Evolutionary conservation across 2,888 invertebrate species (phyloP).

Genomic region (Drosophila paranaensis): DNA sequence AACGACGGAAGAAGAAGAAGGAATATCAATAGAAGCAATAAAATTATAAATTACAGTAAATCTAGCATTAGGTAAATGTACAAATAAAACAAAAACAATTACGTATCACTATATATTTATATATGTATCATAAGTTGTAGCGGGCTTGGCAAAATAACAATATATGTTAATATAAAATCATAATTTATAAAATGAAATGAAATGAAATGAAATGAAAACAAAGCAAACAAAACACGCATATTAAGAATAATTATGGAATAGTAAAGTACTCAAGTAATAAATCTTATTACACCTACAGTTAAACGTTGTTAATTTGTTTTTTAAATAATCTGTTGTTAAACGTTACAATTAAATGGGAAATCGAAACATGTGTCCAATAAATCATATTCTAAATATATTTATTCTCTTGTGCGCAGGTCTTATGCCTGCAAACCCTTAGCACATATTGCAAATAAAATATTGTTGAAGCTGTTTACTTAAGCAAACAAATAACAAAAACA

Average conservation of each 20-base stretch:
- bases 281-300: conserved; percentile 62
- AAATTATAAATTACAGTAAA: conserved; percentile 65
- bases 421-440: conserved; percentile 19
- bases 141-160: conserved; percentile 76
- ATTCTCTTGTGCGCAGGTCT: conserved; percentile 21
- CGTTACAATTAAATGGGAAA: conserved; percentile 42
- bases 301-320: conserved; percentile 76
- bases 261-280: conserved; percentile 75
- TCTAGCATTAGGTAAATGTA: conserved; percentile 57
- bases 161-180: conserved; percentile 37
- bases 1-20: conserved; percentile 26
- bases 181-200: conserved; percentile 19
- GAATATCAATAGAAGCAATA: conserved; percentile 65
- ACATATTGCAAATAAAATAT: conserved; percentile 23
- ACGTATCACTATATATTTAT: conserved; percentile 20
- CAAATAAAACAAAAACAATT: conserved; percentile 54
- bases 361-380: conserved; percentile 30
- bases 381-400: conserved; percentile 53
- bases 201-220: conserved; percentile 28
- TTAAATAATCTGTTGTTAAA: conserved; percentile 67
- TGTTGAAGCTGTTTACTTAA: conserved; percentile 49
- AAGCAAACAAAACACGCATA: conserved; percentile 37
- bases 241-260: conserved; percentile 44
- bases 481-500: conserved; percentile 7
- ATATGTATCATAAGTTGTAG: conserved; percentile 59